These are phyloP conservation scores for Tetrapedia diversipes DNA, from an alignment of 2,888 invertebrate species.

Conservation along the genomic window DNA sequence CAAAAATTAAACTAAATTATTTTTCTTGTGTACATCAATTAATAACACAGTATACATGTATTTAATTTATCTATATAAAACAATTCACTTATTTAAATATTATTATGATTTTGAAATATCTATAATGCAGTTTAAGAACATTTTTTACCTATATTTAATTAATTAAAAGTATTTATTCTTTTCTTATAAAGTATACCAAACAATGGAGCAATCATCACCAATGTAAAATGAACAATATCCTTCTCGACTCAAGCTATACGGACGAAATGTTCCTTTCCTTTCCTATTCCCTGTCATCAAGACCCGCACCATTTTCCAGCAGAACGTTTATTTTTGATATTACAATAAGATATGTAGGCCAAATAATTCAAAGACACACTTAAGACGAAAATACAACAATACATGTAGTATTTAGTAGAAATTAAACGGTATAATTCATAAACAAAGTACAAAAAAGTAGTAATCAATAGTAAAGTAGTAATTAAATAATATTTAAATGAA, in stretches of 20 bases:
- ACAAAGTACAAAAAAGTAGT: not conserved
- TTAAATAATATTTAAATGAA: too few species aligned
- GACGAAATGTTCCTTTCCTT: constrained; percentile 23
- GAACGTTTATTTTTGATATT: not conserved
- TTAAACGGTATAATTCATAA: not conserved
- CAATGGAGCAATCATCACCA: constrained; percentile 24
- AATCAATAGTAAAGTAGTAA: not conserved
- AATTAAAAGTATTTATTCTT: too few species aligned
- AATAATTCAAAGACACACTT: not conserved
- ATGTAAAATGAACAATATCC: too few species aligned
- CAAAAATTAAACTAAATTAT: too few species aligned
- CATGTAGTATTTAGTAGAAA: not conserved
- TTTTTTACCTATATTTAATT: too few species aligned
- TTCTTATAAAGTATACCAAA: too few species aligned
- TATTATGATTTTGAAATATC: not conserved
- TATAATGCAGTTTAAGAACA: too few species aligned
- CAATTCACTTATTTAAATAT: not conserved
- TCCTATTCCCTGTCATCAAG: constrained; percentile 11
- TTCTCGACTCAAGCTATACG: constrained; percentile 27
- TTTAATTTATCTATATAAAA: too few species aligned
- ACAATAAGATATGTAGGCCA: not conserved
- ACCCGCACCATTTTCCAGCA: not conserved
- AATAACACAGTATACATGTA: too few species aligned
- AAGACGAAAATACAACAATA: not conserved
- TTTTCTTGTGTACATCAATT: too few species aligned